Evolutionary conservation across 2,888 invertebrate genomes (phyloP).

Genomic region (Plebejus anna): DNA sequence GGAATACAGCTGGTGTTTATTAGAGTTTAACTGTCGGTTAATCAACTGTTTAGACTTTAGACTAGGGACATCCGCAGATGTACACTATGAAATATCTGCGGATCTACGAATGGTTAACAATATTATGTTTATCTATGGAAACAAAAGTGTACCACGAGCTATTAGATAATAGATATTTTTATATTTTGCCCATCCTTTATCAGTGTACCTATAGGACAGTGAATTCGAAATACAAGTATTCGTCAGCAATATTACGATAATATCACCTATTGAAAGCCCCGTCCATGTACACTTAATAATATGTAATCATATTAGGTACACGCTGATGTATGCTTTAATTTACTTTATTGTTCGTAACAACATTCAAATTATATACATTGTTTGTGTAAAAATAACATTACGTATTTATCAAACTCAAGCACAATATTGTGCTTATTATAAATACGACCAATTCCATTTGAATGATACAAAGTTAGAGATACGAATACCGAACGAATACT

Average conservation of each 20-base stretch:
- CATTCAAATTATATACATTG: too few relatives aligned
- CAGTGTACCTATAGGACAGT: not conserved
- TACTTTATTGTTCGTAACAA: too few relatives aligned
- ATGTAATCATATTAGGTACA: too few relatives aligned
- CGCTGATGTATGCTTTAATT: too few relatives aligned
- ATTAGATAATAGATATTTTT: not conserved
- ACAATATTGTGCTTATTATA: not conserved
- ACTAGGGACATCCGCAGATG: not conserved
- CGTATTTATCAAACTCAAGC: not conserved
- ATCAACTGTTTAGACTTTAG: not conserved
- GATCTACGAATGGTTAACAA: not conserved
- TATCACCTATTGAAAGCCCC: too few relatives aligned
- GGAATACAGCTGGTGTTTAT: not conserved
- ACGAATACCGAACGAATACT: not conserved
- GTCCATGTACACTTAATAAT: too few relatives aligned
- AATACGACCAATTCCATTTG: not conserved
- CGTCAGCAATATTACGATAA: too few relatives aligned
- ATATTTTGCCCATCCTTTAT: not conserved
- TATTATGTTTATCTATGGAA: not conserved
- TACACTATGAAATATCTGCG: not conserved
- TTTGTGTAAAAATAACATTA: too few relatives aligned
- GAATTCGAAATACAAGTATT: too few relatives aligned
- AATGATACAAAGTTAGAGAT: not conserved
- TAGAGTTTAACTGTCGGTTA: not conserved
- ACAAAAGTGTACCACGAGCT: not conserved